These are phyloP conservation scores for Rutpela maculata DNA, from an alignment of 2,888 invertebrate genomes.

Conservation along the genomic window DNA sequence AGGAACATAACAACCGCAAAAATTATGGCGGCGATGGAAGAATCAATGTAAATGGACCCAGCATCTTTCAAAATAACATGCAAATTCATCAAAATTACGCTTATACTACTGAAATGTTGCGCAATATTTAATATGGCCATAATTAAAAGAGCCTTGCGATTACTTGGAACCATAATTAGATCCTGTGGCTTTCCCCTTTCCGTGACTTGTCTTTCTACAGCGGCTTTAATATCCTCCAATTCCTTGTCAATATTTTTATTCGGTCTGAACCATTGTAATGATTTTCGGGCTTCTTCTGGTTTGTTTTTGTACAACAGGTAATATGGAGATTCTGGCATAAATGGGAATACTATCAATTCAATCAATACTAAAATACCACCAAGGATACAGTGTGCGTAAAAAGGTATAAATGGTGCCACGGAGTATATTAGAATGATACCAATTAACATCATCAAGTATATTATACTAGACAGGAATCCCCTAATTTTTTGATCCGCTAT, in stretches of 20 bases:
- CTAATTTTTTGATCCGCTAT: slow-evolving; percentile 72
- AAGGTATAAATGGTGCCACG: slow-evolving; percentile 65
- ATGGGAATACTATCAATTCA: slow-evolving; percentile 67
- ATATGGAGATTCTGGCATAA: slow-evolving; percentile 70
- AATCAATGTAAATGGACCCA: slow-evolving; percentile 62
- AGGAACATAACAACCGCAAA: slow-evolving; percentile 67
- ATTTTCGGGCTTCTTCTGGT: slow-evolving; percentile 66
- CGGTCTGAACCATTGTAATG: slow-evolving; percentile 65
- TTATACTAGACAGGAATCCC: slow-evolving; percentile 70
- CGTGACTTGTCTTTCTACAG: slow-evolving; percentile 66
- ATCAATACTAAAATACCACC: slow-evolving; percentile 65
- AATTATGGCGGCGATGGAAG: slow-evolving; percentile 63
- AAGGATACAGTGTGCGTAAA: slow-evolving; percentile 62
- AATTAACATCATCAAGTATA: slow-evolving; percentile 71
- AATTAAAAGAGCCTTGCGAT: slow-evolving; percentile 68
- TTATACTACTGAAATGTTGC: slow-evolving; percentile 71
- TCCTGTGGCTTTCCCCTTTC: slow-evolving; percentile 69
- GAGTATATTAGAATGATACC: slow-evolving; percentile 71
- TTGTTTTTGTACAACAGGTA: slow-evolving; percentile 69
- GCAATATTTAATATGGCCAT: slow-evolving; percentile 69
- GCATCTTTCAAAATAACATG: slow-evolving; percentile 68
- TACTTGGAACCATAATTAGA: slow-evolving; percentile 67
- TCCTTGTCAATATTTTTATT: slow-evolving; percentile 32
- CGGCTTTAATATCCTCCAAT: slow-evolving; percentile 47
- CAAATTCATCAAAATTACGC: slow-evolving; percentile 71